Conservation (phyloP, 2,888 invertebrate species). For the Aricia artaxerxes region DNA sequence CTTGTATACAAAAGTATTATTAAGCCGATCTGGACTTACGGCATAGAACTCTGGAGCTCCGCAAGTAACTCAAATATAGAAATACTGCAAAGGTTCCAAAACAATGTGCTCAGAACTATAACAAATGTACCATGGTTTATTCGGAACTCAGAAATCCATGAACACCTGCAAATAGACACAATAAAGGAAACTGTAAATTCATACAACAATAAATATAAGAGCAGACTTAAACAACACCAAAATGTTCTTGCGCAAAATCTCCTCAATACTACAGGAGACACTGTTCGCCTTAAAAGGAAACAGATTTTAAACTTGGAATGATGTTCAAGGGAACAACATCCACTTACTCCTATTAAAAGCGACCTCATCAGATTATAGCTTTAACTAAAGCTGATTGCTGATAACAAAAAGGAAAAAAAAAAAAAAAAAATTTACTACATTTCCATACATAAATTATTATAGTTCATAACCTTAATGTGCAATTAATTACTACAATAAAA, state of each 20-base stretch:
- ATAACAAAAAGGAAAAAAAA: too few relatives aligned
- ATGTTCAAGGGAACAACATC: not conserved
- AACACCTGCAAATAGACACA: too few relatives aligned
- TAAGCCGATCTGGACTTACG: not conserved
- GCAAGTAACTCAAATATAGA: not conserved
- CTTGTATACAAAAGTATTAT: not conserved
- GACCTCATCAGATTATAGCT: not conserved
- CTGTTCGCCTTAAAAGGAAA: conserved; percentile 8
- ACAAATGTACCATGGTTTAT: too few relatives aligned
- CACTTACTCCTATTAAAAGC: not conserved
- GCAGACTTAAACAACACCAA: not conserved
- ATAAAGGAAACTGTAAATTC: not conserved
- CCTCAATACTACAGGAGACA: not conserved
- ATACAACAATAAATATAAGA: too few relatives aligned
- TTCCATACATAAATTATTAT: too few relatives aligned
- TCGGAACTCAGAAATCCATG: too few relatives aligned
- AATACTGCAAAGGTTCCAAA: not conserved
- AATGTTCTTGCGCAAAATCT: not conserved
- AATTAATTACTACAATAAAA: too few relatives aligned
- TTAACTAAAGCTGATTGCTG: not conserved
- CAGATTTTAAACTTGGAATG: not conserved
- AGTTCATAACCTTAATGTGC: too few relatives aligned
- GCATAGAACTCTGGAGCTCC: not conserved
- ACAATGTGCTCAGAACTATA: too few relatives aligned
- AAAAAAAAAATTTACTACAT: too few relatives aligned